A percentile compares a stretch with the other conserved stretches of the same genome.
These are phyloP conservation scores for Electrona antarctica DNA, from an alignment of 2,113 vertebrate species.

Conservation along the genomic window DNA sequence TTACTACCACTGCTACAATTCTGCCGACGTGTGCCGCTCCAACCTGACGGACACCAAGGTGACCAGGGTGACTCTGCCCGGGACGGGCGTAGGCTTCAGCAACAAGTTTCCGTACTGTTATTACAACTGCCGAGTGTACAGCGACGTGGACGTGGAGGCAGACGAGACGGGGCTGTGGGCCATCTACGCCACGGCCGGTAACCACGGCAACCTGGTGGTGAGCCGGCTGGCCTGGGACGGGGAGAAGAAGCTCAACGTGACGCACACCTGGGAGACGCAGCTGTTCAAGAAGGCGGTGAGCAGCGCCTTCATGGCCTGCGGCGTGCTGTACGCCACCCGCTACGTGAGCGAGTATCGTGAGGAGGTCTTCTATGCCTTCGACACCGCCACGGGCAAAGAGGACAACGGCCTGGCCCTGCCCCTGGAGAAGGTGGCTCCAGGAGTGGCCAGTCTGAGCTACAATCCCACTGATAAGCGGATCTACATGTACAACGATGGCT, in stretches of 20 bases:
- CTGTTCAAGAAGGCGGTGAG: slow-evolving; percentile 81
- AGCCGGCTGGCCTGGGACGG: slow-evolving; percentile 61
- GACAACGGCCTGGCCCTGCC: slow-evolving; percentile 63
- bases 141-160: slow-evolving; percentile 80
- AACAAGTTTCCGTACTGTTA: slow-evolving; percentile 90
- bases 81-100: slow-evolving; percentile 70
- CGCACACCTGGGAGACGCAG: slow-evolving; percentile 85
- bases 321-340: slow-evolving; percentile 88
- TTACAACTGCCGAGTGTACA: slow-evolving; percentile 71
- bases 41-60: slow-evolving; percentile 40
- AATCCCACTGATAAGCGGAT: slow-evolving; percentile 64
- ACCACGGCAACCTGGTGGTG: slow-evolving; percentile 74
- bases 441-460: slow-evolving; percentile 73
- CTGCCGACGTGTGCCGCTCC: slow-evolving; percentile 62
- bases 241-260: slow-evolving; percentile 43
- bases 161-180: slow-evolving; percentile 78
- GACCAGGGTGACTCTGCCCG: slow-evolving; percentile 67
- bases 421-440: slow-evolving; percentile 67
- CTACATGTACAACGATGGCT: slow-evolving; percentile 76
- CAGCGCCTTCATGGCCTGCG: slow-evolving; percentile 89
- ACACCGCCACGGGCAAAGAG: slow-evolving; percentile 80
- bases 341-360: slow-evolving; percentile 69
- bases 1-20: slow-evolving; percentile 78
- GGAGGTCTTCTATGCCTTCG: slow-evolving; percentile 90
- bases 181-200: slow-evolving; percentile 70